Evolutionary conservation across 1,140 invertebrate genomes (phyloP).

Genomic region (Sitophilus oryzae): DNA sequence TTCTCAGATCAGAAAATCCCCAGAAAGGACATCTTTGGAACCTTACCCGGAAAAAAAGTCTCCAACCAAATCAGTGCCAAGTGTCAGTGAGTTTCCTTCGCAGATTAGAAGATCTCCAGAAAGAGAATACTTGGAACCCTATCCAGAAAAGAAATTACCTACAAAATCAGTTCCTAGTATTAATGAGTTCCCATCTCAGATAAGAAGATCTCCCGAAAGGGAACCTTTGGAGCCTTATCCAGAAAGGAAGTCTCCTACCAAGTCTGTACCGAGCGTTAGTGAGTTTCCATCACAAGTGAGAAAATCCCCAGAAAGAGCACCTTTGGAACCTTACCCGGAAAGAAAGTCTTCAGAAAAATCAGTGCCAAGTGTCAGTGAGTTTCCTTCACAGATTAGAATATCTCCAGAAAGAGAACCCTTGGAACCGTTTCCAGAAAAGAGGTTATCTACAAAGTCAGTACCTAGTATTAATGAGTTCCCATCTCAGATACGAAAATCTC

Average conservation of each 20-base stretch:
- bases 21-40: constrained; percentile 23
- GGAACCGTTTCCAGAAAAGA: constrained; percentile 14
- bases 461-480: constrained; percentile 16
- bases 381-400: constrained; percentile 25
- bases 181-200: constrained; percentile 27
- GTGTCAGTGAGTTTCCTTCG: constrained; percentile 27
- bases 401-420: constrained; percentile 19
- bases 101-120: constrained; percentile 32
- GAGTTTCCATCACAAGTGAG: constrained; percentile 27
- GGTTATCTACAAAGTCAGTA: neutral
- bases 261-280: constrained; percentile 9
- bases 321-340: constrained; percentile 19
- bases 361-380: constrained; percentile 19
- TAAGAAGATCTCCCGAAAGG: constrained; percentile 24
- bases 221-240: constrained; percentile 26
- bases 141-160: constrained; percentile 25
- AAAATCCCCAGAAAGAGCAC: constrained; percentile 23
- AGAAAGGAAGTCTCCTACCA: constrained; percentile 17
- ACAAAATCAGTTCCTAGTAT: constrained; percentile 8
- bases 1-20: constrained; percentile 30
- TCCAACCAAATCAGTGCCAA: constrained; percentile 8
- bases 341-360: constrained; percentile 22
- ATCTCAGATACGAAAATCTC: constrained; percentile 15
- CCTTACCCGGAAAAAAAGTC: constrained; percentile 15
- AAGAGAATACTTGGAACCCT: constrained; percentile 25